Base-by-base conservation (phyloP, 2,113 vertebrate species). In the Sylvia atricapilla region DNA sequence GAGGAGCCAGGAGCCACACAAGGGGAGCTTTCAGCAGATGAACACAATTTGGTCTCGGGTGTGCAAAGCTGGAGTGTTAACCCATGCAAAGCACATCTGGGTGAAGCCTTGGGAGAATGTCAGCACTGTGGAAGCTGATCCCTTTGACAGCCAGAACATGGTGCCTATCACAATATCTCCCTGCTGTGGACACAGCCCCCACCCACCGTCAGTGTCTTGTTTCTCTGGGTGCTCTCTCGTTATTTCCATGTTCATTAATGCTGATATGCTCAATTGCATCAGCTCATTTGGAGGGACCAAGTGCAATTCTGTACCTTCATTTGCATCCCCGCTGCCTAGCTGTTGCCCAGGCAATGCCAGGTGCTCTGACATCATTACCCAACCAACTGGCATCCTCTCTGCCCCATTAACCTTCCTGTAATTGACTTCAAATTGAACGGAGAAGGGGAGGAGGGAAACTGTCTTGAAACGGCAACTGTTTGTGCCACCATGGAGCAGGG, bases 261-360 rank as follows among this genome's bases (percentile, higher is more conserved):
- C 60, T 53, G 93, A 92, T 92, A 84, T 0, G 56, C 94, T 95
- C 90, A 94, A 93, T 92, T 93, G 89, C 94, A 92, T 84, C 93
- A 78, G 88, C 90, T 94, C 3, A 2, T 92, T 95, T 88, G 17
- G 47, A 92, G 92, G 69, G 95, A 88, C 92, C 49, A 70, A 93
- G 88, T 64, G 73, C 82, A 84, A 90, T 92, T 83, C 83, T 67
- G 79, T 1, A 22, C 76, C 88, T 94, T 94, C 92, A 93, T 96
- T 93, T 97, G 80, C 80, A 96, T 94, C 93, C 83, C 73, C 0
- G 2, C 90, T 95, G 90, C 89, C 90, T 94, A 70, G 88, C 92
- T 88, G 93, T 96, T 97, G 95, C 95, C 94, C 94, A 94, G 93
- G 95, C 96, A 82, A 94, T 96, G 92, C 94, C 94, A 94, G 94